These are phyloP conservation scores for Myioborus melanocephalus DNA, from an alignment of 2,797 vertebrate genomes.

Conservation along the genomic window DNA sequence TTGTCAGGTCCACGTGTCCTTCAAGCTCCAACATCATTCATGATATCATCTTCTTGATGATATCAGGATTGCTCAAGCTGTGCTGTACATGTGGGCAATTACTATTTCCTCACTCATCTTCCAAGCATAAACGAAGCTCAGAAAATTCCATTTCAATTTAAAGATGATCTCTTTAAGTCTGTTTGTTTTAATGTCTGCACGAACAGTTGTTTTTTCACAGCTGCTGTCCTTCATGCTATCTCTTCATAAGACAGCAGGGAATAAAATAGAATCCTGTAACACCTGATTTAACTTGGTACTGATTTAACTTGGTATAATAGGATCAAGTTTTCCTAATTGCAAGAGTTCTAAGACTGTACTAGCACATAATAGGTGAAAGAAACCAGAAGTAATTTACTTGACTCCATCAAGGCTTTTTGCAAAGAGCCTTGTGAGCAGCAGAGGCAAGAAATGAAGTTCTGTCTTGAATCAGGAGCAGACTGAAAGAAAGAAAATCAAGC, in stretches of 20 bases:
- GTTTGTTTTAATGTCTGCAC: neutral
- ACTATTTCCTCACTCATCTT: neutral
- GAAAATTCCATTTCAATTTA: neutral
- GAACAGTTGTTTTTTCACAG: neutral
- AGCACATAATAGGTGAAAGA: conserved; percentile 25
- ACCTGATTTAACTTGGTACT: conserved; percentile 14
- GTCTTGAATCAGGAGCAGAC: neutral
- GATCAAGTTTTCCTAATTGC: conserved; percentile 13
- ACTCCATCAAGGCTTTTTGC: neutral
- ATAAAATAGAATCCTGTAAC: conserved; percentile 1
- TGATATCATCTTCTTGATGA: neutral
- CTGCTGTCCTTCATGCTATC: neutral
- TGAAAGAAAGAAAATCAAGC: neutral
- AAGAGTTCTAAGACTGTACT: neutral
- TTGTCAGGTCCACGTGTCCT: neutral
- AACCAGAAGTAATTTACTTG: conserved; percentile 14
- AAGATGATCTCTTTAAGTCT: neutral
- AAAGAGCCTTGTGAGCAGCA: neutral
- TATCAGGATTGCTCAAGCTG: neutral
- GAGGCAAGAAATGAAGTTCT: neutral
- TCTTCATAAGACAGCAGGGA: conserved; percentile 6
- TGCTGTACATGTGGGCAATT: neutral
- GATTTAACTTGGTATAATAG: conserved; percentile 20
- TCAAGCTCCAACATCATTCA: neutral
- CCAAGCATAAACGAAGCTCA: neutral